Conservation (phyloP, 2,888 invertebrate species). For the Drosophila bunnanda region DNA sequence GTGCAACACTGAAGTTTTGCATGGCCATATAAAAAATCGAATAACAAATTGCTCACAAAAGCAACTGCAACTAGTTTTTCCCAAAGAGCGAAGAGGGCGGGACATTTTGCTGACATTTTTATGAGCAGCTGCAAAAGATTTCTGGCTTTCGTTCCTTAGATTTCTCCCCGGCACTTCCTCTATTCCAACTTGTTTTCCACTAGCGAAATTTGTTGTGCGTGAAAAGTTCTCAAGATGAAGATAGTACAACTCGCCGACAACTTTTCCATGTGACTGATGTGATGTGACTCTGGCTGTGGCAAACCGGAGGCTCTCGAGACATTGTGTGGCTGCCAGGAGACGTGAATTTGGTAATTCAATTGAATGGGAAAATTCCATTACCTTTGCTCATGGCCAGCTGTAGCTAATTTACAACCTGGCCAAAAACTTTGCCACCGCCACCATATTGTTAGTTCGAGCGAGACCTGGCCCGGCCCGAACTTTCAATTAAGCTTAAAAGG, state of each 20-base stretch:
- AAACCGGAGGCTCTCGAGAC: background rate
- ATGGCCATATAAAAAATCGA: constrained; percentile 62
- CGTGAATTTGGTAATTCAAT: constrained; percentile 27
- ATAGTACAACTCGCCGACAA: constrained; percentile 41
- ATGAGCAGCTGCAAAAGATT: constrained; percentile 73
- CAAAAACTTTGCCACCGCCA: constrained; percentile 52
- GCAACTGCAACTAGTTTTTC: constrained; percentile 47
- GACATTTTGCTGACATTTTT: constrained; percentile 62
- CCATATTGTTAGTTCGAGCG: constrained; percentile 61
- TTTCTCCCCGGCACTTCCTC: constrained; percentile 27
- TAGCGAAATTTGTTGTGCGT: constrained; percentile 71
- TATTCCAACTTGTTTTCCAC: constrained; percentile 57
- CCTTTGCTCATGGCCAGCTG: constrained; percentile 47
- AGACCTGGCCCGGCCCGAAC: constrained; percentile 39
- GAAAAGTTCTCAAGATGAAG: constrained; percentile 56
- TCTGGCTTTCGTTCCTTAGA: constrained; percentile 51
- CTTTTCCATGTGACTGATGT: constrained; percentile 39
- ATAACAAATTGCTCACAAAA: constrained; percentile 67
- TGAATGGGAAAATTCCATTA: constrained; percentile 14
- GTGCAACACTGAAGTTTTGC: constrained; percentile 62
- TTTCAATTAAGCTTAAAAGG: constrained; percentile 75
- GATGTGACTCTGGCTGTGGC: constrained; percentile 32
- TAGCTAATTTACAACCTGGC: constrained; percentile 65
- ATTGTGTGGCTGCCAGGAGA: constrained; percentile 11
- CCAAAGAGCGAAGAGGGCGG: constrained; percentile 4